phyloP scores from a whole-genome alignment of 2,113 vertebrate genomes.

The Brachyhypopomus gauderio region DNA sequence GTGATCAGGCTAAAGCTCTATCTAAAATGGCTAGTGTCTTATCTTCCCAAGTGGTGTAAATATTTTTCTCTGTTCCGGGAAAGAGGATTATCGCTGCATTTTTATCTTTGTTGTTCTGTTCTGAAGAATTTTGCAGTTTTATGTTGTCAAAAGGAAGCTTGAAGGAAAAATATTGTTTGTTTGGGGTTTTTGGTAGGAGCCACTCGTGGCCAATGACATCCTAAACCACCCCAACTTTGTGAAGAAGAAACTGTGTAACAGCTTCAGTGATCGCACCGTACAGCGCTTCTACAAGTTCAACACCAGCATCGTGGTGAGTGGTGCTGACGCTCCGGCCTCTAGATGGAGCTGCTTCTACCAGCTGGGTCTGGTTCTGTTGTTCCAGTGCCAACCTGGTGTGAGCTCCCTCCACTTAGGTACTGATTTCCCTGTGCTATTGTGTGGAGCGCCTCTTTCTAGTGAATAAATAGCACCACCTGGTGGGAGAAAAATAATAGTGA shows the following conservation, averaged over 20 bases:
- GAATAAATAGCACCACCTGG: slow-evolving; percentile 50
- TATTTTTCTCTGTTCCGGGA: background rate
- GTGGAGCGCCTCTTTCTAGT: background rate
- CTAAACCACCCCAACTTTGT: slow-evolving; percentile 98
- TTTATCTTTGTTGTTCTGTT: background rate
- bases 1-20: no score
- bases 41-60: background rate
- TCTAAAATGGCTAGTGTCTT: background rate
- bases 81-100: background rate
- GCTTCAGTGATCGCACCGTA: slow-evolving; percentile 97
- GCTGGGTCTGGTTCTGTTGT: background rate
- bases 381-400: background rate
- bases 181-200: slow-evolving; percentile 77
- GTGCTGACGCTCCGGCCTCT: background rate
- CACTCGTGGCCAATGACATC: slow-evolving; percentile 96
- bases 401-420: background rate
- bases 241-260: slow-evolving; percentile 98
- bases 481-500: slow-evolving; percentile 33
- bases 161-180: background rate
- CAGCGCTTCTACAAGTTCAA: slow-evolving; percentile 99
- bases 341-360: background rate
- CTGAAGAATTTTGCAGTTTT: background rate
- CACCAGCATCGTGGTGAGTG: slow-evolving; percentile 89
- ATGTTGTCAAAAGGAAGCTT: no score
- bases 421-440: background rate